These are phyloP conservation scores for Hermatobates lingyangjiaoensis DNA, from an alignment of 1,140 invertebrate species.

Conservation along the genomic window DNA sequence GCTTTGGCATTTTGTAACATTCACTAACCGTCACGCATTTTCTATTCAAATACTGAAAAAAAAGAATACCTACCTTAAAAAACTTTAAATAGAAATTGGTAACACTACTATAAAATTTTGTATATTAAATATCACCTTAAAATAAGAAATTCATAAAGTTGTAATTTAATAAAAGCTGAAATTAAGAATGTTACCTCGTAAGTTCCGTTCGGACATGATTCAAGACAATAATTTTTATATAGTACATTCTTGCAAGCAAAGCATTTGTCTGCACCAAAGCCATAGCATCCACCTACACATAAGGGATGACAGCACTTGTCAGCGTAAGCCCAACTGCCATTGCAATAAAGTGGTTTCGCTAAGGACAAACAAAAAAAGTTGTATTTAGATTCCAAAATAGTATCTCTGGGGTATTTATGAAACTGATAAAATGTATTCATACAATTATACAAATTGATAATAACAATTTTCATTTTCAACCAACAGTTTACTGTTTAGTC, in stretches of 20 bases:
- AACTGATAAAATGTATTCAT: neutral
- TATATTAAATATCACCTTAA: too few relatives aligned
- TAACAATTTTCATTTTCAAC: too few relatives aligned
- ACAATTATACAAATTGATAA: too few relatives aligned
- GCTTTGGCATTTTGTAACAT: conserved; percentile 41
- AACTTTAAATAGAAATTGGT: too few relatives aligned
- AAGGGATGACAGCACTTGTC: conserved; percentile 53
- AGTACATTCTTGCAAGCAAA: conserved; percentile 48
- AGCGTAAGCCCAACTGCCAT: conserved; percentile 29
- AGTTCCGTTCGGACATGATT: conserved; percentile 44
- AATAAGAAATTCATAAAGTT: too few relatives aligned
- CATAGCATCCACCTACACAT: conserved; percentile 70
- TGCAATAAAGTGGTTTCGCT: too few relatives aligned
- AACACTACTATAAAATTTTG: too few relatives aligned
- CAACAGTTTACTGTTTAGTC: too few relatives aligned
- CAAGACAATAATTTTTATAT: conserved; percentile 38
- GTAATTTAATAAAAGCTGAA: neutral
- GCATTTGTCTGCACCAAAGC: conserved; percentile 39
- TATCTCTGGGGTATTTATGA: neutral
- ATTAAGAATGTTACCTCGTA: conserved; percentile 29
- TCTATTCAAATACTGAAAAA: conserved; percentile 40
- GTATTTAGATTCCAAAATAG: conserved; percentile 3
- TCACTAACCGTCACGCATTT: conserved; percentile 54
- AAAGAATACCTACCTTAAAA: too few relatives aligned
- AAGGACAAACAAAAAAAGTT: conserved; percentile 33